Conservation (phyloP, 2,113 vertebrate species). For the Eulemur rufifrons region DNA sequence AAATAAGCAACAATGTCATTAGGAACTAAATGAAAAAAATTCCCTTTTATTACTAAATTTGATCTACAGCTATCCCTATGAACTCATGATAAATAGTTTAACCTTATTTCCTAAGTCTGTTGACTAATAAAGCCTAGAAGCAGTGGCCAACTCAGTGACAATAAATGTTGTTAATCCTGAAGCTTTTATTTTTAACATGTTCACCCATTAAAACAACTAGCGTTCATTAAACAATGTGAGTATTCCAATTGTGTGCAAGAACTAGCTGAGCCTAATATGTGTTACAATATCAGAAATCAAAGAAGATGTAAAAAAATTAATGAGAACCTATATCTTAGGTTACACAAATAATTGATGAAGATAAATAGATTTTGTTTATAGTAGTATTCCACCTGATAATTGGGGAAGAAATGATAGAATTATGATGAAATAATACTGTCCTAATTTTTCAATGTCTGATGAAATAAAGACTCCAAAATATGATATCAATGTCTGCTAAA, state of each 20-base stretch:
- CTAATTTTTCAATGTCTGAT: neutral
- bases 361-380: neutral
- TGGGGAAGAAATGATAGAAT: neutral
- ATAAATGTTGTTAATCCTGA: too few relatives aligned
- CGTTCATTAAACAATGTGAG: neutral
- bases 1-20: neutral
- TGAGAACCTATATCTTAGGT: too few relatives aligned
- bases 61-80: neutral
- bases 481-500: neutral
- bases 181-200: too few relatives aligned
- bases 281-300: neutral
- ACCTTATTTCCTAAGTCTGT: too few relatives aligned
- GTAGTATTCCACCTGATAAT: neutral
- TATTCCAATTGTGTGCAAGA: neutral
- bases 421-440: neutral
- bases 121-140: too few relatives aligned
- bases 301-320: neutral
- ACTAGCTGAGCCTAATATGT: neutral
- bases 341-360: neutral
- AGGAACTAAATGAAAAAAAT: neutral
- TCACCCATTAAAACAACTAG: neutral
- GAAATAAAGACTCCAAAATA: neutral
- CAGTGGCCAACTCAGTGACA: too few relatives aligned
- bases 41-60: neutral
- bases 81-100: neutral